Percentiles rank a stretch among this genome's conserved stretches.
Conservation (phyloP, 2,797 vertebrate species). For the Champsocephalus esox region DNA sequence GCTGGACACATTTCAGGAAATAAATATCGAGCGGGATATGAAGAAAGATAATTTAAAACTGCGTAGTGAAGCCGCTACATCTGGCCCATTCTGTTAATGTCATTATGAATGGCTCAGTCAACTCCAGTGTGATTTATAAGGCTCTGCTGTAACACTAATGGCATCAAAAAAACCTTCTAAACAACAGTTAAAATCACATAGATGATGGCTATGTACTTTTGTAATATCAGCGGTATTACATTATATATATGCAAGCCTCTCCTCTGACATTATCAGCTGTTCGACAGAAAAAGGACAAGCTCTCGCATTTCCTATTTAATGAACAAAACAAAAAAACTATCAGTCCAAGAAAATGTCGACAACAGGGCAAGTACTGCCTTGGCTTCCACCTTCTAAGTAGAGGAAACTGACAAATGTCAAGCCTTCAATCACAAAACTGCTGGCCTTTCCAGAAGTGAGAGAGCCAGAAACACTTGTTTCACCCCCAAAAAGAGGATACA, state of each 20-base stretch:
- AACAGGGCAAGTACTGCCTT: constrained; percentile 45
- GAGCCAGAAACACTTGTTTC: constrained; percentile 27
- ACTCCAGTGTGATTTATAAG: constrained; percentile 39
- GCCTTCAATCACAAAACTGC: constrained; percentile 52
- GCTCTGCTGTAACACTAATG: constrained; percentile 21
- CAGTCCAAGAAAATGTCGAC: constrained; percentile 59
- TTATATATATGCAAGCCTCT: constrained; percentile 27
- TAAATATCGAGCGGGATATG: constrained; percentile 24
- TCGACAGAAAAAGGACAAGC: constrained; percentile 41
- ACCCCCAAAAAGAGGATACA: constrained; percentile 22
- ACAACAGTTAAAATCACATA: not conserved
- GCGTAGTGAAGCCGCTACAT: constrained; percentile 43
- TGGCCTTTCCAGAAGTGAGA: constrained; percentile 55
- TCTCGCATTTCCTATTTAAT: constrained; percentile 2
- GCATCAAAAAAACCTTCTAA: constrained; percentile 25
- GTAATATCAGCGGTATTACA: constrained; percentile 31
- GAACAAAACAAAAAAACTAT: constrained; percentile 27
- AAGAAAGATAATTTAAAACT: constrained; percentile 51
- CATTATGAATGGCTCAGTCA: constrained; percentile 34
- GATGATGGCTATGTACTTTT: not conserved
- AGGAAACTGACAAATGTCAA: constrained; percentile 68
- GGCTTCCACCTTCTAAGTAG: constrained; percentile 31
- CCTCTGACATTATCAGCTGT: constrained; percentile 34
- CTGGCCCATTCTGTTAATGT: constrained; percentile 52
- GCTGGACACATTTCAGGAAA: constrained; percentile 16